phyloP scores from a whole-genome alignment of 2,888 invertebrate genomes.

The Malthinus seriepunctatus region DNA sequence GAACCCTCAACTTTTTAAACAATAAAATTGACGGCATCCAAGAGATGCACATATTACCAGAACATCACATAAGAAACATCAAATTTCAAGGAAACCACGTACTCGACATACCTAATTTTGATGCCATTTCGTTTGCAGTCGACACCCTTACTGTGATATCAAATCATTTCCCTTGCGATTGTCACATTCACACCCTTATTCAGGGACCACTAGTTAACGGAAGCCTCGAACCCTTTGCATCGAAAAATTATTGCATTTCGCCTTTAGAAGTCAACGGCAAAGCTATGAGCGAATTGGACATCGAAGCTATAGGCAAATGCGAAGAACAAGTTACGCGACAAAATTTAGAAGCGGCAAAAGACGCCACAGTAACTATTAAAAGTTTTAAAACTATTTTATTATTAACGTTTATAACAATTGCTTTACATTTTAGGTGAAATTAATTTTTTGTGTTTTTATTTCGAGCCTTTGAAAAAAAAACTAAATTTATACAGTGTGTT shows the following conservation, averaged over 20 bases:
- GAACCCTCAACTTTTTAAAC: slow-evolving; percentile 75
- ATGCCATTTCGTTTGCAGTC: slow-evolving; percentile 71
- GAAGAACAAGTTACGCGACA: slow-evolving; percentile 69
- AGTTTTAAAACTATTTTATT: slow-evolving; percentile 31
- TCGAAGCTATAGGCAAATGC: slow-evolving; percentile 68
- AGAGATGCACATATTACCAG: slow-evolving; percentile 70
- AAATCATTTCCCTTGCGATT: slow-evolving; percentile 88
- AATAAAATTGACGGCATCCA: slow-evolving; percentile 85
- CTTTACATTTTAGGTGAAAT: slow-evolving; percentile 41
- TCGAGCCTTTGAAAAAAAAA: no score
- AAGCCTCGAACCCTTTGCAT: slow-evolving; percentile 67
- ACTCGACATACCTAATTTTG: slow-evolving; percentile 72
- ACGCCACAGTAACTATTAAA: slow-evolving; percentile 34
- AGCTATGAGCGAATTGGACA: slow-evolving; percentile 69
- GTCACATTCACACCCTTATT: slow-evolving; percentile 77
- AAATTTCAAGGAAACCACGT: slow-evolving; percentile 84
- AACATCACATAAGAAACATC: slow-evolving; percentile 71
- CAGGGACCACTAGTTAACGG: slow-evolving; percentile 75
- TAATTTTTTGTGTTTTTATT: slow-evolving; percentile 15
- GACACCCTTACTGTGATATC: slow-evolving; percentile 71
- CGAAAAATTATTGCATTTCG: slow-evolving; percentile 83
- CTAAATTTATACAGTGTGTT: no score
- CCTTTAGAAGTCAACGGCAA: slow-evolving; percentile 82
- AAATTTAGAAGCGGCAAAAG: slow-evolving; percentile 62
- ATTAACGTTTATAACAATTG: slow-evolving; percentile 31